Conservation (phyloP, 2,888 invertebrate species). For the Girardia tigrina region DNA sequence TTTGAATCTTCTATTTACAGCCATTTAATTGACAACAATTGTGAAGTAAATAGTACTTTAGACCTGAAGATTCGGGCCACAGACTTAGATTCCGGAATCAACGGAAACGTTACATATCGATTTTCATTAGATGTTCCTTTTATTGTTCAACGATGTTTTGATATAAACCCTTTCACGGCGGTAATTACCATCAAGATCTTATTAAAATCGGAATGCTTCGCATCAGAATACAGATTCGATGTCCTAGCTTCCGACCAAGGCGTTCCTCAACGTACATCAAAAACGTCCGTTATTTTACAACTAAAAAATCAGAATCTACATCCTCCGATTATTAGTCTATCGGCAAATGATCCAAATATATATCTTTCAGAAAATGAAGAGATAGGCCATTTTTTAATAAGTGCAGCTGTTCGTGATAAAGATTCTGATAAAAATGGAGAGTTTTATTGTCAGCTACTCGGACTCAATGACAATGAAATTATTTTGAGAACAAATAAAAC, state of each 20-base stretch:
- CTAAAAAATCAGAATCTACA: constrained; percentile 31
- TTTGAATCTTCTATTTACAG: constrained; percentile 23
- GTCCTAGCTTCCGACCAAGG: constrained; percentile 31
- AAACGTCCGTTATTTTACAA: no score
- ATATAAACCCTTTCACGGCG: not conserved
- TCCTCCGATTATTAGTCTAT: constrained; percentile 24
- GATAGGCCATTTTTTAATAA: not conserved
- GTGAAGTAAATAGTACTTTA: not conserved
- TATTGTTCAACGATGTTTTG: constrained; percentile 16
- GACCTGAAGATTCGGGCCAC: not conserved
- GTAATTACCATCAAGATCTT: not conserved
- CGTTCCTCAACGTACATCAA: not conserved
- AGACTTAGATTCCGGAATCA: constrained; percentile 17
- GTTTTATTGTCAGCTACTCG: not conserved
- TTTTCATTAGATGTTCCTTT: constrained; percentile 21
- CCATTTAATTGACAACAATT: constrained; percentile 3
- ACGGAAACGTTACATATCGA: not conserved
- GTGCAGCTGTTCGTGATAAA: constrained; percentile 23
- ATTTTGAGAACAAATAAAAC: not conserved
- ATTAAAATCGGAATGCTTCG: not conserved
- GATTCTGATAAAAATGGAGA: constrained; percentile 26
- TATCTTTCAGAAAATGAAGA: constrained; percentile 6
- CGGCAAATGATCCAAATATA: not conserved
- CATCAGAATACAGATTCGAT: constrained; percentile 18
- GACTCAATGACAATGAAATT: not conserved